A percentile compares a stretch with the other conserved stretches of the same genome.
Evolutionary conservation across 2,888 invertebrate genomes (phyloP).

Genomic region (Arctia plantaginis): DNA sequence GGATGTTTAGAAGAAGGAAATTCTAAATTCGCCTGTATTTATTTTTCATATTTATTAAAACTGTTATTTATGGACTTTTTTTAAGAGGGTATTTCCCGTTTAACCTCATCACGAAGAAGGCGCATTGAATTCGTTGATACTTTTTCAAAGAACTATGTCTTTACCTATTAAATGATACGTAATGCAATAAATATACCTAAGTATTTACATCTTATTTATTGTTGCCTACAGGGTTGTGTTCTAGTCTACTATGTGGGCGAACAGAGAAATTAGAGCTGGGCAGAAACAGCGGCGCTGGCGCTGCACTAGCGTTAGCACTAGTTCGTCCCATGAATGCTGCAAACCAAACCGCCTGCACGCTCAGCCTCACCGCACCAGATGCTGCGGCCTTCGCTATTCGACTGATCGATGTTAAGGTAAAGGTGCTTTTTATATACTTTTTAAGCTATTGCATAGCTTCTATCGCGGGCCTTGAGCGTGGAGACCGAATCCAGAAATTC

Average conservation of each 20-base stretch:
- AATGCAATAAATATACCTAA: neutral
- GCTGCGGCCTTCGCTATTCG: slow-evolving; percentile 79
- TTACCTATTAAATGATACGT: neutral
- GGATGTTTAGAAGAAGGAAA: too few species aligned
- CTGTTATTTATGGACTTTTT: too few species aligned
- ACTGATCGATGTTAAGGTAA: slow-evolving; percentile 83
- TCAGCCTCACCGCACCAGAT: slow-evolving; percentile 77
- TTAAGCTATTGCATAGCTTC: too few species aligned
- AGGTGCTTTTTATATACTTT: neutral
- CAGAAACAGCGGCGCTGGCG: slow-evolving; percentile 69
- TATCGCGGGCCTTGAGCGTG: too few species aligned
- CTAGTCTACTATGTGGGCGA: slow-evolving; percentile 81
- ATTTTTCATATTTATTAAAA: too few species aligned
- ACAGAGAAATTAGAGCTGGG: slow-evolving; percentile 80
- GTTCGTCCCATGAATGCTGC: slow-evolving; percentile 64
- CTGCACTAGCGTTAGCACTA: slow-evolving; percentile 77
- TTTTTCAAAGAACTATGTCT: too few species aligned
- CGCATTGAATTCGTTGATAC: too few species aligned
- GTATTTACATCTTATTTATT: neutral
- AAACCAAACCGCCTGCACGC: slow-evolving; percentile 68
- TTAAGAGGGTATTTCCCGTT: too few species aligned
- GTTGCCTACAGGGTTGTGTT: slow-evolving; percentile 68
- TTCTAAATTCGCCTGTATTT: too few species aligned
- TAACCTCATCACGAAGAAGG: too few species aligned
- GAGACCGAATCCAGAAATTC: too few species aligned